Evolutionary conservation across 2,888 invertebrate species (phyloP).

Genomic region (Nasonia oneida): DNA sequence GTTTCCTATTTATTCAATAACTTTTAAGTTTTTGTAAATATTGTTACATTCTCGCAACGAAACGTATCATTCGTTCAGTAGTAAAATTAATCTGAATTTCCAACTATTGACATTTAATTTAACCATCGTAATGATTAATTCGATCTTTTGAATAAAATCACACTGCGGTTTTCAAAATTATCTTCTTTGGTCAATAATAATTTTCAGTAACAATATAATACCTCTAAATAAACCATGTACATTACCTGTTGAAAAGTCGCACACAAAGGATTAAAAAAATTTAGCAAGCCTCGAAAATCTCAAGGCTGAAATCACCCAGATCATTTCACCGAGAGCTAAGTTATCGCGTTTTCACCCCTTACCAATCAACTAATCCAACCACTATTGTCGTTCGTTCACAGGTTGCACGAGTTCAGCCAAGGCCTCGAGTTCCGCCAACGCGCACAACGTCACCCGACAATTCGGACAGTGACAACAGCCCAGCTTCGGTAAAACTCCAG

Average conservation of each 20-base stretch:
- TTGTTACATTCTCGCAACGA: not conserved
- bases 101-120: not conserved
- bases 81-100: too few relatives aligned
- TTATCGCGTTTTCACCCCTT: not conserved
- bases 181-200: not conserved
- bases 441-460: conserved; percentile 77
- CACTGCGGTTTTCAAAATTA: not conserved
- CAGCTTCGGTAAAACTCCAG: conserved; percentile 78
- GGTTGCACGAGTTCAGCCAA: conserved; percentile 69
- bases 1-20: conserved; percentile 10
- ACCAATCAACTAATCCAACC: conserved; percentile 23
- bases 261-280: conserved; percentile 39
- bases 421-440: conserved; percentile 74
- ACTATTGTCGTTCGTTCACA: conserved; percentile 34
- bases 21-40: not conserved
- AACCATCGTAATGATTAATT: not conserved
- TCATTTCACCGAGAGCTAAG: conserved; percentile 38
- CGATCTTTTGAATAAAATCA: not conserved
- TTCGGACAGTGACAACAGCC: conserved; percentile 77
- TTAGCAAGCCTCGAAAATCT: not conserved
- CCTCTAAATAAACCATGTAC: conserved; percentile 48
- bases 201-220: conserved; percentile 10
- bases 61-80: not conserved
- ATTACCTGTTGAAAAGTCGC: conserved; percentile 45
- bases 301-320: conserved; percentile 11